These are phyloP conservation scores for Bombus polaris DNA, from an alignment of 1,140 invertebrate genomes.

Conservation along the genomic window DNA sequence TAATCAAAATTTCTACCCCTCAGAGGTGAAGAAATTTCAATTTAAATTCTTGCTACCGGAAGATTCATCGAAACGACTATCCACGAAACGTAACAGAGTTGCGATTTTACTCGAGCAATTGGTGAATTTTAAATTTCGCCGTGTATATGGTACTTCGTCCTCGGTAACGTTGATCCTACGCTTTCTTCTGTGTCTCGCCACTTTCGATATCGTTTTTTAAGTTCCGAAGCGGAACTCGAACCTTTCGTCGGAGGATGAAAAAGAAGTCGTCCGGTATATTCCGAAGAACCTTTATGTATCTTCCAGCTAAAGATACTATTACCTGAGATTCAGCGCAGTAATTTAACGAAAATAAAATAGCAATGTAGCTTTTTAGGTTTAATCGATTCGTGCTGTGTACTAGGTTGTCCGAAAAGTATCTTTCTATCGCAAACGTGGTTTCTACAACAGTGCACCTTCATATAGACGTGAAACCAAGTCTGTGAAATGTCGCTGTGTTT, in stretches of 20 bases:
- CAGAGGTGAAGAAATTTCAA: background rate
- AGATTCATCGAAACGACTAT: no score
- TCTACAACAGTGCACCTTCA: no score
- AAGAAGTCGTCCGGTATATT: background rate
- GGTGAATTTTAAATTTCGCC: background rate
- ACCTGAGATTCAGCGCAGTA: background rate
- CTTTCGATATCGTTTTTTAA: background rate
- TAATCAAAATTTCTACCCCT: background rate
- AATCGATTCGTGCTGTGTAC: background rate
- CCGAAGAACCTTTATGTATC: background rate
- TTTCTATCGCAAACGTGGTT: no score
- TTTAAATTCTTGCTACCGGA: rapidly evolving
- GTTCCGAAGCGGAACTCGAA: background rate
- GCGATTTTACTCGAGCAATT: no score
- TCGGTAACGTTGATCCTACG: background rate
- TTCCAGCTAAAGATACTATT: background rate
- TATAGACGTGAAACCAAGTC: no score
- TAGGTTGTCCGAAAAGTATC: no score
- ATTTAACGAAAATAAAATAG: background rate
- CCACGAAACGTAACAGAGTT: no score
- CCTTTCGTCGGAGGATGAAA: background rate
- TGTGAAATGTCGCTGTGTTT: no score
- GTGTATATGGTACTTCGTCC: background rate
- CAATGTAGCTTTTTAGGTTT: background rate
- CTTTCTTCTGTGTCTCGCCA: background rate